Conservation (phyloP, 2,113 vertebrate genomes). For the Muntiacus reevesi region DNA sequence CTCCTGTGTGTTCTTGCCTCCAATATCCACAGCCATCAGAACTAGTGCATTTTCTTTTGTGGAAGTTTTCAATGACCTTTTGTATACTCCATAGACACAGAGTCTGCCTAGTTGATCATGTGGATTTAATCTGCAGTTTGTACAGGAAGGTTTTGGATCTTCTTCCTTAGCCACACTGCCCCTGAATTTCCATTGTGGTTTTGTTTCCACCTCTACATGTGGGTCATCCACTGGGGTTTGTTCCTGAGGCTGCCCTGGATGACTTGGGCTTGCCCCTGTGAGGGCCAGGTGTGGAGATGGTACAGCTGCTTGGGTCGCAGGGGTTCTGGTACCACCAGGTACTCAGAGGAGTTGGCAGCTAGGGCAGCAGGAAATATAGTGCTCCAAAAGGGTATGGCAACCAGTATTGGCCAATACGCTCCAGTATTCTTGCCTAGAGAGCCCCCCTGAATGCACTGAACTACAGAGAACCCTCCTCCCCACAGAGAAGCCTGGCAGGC, state of each 20-base stretch:
- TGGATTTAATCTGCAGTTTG: background rate
- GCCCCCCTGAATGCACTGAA: background rate
- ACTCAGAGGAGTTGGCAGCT: background rate
- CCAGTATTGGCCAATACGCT: background rate
- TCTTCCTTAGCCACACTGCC: background rate
- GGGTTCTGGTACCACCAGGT: background rate
- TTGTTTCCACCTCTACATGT: background rate
- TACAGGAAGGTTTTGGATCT: background rate
- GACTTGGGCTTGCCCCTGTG: background rate
- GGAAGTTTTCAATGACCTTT: background rate
- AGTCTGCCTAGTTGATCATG: background rate
- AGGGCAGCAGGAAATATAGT: background rate
- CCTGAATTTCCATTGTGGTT: background rate
- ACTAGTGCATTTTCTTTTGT: background rate
- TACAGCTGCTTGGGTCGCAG: background rate
- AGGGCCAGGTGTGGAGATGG: background rate
- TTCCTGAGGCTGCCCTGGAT: background rate
- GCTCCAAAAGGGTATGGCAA: background rate
- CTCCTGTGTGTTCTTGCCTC: background rate
- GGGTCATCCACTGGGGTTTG: background rate
- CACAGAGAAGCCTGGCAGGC: background rate
- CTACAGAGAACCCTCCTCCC: background rate
- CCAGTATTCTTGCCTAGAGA: background rate
- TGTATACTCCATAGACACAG: background rate
- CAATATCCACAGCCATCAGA: rapidly evolving